These are phyloP conservation scores for Odontamblyopus lacepedii DNA, from an alignment of 2,797 vertebrate genomes.

Conservation along the genomic window DNA sequence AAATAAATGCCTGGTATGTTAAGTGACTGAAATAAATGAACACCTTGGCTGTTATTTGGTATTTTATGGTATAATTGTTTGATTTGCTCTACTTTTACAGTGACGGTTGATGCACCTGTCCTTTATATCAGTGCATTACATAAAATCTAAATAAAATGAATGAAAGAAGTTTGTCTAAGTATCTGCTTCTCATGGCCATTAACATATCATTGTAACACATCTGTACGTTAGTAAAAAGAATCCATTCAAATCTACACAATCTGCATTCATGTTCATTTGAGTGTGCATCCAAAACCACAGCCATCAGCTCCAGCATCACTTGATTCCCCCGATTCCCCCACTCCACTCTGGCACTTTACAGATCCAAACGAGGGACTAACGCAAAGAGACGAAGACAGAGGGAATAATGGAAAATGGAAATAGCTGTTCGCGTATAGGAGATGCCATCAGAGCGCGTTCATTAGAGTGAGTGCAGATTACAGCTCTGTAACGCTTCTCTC, in stretches of 20 bases:
- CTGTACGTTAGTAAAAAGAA: not conserved
- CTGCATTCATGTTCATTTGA: slow-evolving; percentile 28
- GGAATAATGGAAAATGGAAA: slow-evolving; percentile 63
- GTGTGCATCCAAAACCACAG: slow-evolving; percentile 30
- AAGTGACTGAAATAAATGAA: too few species aligned
- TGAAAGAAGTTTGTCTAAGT: too few species aligned
- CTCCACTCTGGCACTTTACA: slow-evolving; percentile 40
- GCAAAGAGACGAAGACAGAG: slow-evolving; percentile 40
- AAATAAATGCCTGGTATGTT: too few species aligned
- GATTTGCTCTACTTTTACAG: too few species aligned
- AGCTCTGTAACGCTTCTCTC: slow-evolving; percentile 21
- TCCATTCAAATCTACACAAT: slow-evolving; percentile 9
- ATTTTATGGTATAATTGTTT: too few species aligned
- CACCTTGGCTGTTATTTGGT: too few species aligned
- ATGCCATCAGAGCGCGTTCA: slow-evolving; percentile 33
- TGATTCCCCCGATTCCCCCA: slow-evolving; percentile 30
- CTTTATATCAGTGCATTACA: too few species aligned
- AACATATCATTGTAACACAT: not conserved
- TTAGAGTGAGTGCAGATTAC: slow-evolving; percentile 39
- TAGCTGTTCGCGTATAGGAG: slow-evolving; percentile 36
- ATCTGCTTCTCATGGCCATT: not conserved
- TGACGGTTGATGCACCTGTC: too few species aligned
- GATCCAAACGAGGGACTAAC: slow-evolving; percentile 42
- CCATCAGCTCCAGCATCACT: slow-evolving; percentile 23
- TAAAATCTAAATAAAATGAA: too few species aligned